Conservation (phyloP, 2,888 invertebrate species). For the Archips xylosteana region DNA sequence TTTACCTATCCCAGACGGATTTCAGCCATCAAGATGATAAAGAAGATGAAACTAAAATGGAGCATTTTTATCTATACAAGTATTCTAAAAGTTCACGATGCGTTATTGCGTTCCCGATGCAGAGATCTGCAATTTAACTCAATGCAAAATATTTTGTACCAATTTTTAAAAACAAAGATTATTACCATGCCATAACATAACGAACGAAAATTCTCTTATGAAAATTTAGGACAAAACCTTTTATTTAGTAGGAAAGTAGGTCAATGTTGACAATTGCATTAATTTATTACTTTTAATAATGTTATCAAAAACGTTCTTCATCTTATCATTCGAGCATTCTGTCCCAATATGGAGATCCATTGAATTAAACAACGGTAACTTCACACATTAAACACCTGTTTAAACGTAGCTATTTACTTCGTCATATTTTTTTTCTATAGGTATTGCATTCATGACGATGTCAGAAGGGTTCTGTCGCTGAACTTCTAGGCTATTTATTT, state of each 20-base stretch:
- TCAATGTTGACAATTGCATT: slow-evolving; percentile 10
- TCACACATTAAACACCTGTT: slow-evolving; percentile 25
- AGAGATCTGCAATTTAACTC: no score
- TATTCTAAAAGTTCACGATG: no score
- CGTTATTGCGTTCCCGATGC: no score
- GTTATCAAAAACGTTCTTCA: slow-evolving; percentile 18
- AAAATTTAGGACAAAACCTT: no score
- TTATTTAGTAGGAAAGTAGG: not conserved
- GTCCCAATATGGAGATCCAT: slow-evolving; percentile 22
- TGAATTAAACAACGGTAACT: slow-evolving; percentile 1
- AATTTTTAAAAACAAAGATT: no score
- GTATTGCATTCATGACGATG: not conserved
- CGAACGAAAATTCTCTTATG: no score
- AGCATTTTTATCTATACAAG: no score
- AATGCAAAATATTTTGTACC: no score
- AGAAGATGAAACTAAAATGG: no score
- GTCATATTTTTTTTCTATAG: slow-evolving; percentile 10
- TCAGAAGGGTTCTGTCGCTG: slow-evolving; percentile 12
- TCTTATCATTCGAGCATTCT: slow-evolving; percentile 3
- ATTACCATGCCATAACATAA: no score
- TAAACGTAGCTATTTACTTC: slow-evolving; percentile 20
- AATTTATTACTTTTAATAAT: slow-evolving; percentile 22
- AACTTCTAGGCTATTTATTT: not conserved
- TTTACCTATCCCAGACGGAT: no score
- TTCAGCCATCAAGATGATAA: no score